Percentiles rank a stretch among this genome's conserved stretches.
Conservation (phyloP, 1,140 invertebrate genomes). For the Propsilocerus akamusi region DNA sequence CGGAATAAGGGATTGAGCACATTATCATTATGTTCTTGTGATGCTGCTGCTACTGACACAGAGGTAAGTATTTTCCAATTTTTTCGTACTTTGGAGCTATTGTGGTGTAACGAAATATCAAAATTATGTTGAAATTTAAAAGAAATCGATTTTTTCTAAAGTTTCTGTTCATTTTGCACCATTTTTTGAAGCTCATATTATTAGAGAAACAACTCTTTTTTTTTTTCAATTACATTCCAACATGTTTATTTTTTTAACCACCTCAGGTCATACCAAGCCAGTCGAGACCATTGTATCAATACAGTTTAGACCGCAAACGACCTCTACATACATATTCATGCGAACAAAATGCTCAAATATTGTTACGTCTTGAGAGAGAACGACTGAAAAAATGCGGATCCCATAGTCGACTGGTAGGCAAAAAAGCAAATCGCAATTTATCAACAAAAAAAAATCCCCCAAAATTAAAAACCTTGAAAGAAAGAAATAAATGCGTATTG, state of each 20-base stretch:
- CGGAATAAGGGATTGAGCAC: constrained; percentile 22
- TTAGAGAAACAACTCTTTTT: too few relatives aligned
- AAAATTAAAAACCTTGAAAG: background rate
- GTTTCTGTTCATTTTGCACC: too few relatives aligned
- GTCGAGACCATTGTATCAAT: constrained; percentile 18
- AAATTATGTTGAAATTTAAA: too few relatives aligned
- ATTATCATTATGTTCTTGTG: constrained; percentile 22
- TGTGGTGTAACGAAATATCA: too few relatives aligned
- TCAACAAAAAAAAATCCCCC: background rate
- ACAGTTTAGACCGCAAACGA: constrained; percentile 20
- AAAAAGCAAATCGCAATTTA: background rate
- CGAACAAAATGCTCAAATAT: constrained; percentile 23
- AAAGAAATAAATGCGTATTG: too few relatives aligned
- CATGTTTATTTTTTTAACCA: background rate
- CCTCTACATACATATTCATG: constrained; percentile 22
- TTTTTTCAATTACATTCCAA: background rate
- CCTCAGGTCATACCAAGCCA: constrained; percentile 19
- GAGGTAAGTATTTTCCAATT: too few relatives aligned
- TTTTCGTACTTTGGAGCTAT: too few relatives aligned
- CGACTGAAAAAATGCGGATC: constrained; percentile 7
- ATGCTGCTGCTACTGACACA: constrained; percentile 18
- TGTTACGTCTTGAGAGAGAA: constrained; percentile 22
- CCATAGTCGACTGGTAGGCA: background rate
- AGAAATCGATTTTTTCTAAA: too few relatives aligned
- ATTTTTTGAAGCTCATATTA: too few relatives aligned